These are phyloP conservation scores for Ficedula albicollis DNA, from an alignment of 2,797 vertebrate genomes.

Conservation along the genomic window DNA sequence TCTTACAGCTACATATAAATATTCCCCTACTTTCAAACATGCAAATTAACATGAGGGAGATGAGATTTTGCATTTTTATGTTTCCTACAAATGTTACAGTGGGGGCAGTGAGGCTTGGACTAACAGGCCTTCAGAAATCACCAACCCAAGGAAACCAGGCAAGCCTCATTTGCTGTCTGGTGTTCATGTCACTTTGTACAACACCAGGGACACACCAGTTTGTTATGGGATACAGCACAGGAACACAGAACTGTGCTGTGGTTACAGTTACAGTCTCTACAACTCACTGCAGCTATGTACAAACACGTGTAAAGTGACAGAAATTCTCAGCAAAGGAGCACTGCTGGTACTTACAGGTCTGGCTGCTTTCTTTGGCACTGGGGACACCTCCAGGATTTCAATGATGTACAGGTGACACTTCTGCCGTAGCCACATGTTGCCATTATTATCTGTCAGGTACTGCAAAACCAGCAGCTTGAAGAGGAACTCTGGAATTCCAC, in stretches of 20 bases:
- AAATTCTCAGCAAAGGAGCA: neutral
- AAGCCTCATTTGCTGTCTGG: neutral
- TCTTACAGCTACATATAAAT: neutral
- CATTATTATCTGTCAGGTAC: constrained; percentile 85
- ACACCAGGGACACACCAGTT: neutral
- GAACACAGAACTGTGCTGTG: neutral
- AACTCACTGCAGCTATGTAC: neutral
- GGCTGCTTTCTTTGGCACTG: constrained; percentile 35
- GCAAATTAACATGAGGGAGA: neutral
- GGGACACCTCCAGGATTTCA: constrained; percentile 82
- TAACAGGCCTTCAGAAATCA: neutral
- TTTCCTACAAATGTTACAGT: neutral
- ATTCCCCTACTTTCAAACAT: neutral
- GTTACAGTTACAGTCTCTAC: neutral
- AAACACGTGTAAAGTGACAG: neutral
- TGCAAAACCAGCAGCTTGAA: constrained; percentile 91
- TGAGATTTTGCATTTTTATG: neutral
- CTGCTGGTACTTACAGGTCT: constrained; percentile 32
- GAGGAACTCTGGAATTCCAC: constrained; percentile 88
- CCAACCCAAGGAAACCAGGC: neutral
- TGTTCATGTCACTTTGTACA: neutral
- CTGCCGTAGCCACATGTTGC: constrained; percentile 89
- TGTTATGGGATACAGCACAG: neutral
- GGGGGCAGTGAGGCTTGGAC: neutral
- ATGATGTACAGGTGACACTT: constrained; percentile 87